Evolutionary conservation across 2,797 vertebrate species (phyloP).

Genomic region (Martes flavigula): DNA sequence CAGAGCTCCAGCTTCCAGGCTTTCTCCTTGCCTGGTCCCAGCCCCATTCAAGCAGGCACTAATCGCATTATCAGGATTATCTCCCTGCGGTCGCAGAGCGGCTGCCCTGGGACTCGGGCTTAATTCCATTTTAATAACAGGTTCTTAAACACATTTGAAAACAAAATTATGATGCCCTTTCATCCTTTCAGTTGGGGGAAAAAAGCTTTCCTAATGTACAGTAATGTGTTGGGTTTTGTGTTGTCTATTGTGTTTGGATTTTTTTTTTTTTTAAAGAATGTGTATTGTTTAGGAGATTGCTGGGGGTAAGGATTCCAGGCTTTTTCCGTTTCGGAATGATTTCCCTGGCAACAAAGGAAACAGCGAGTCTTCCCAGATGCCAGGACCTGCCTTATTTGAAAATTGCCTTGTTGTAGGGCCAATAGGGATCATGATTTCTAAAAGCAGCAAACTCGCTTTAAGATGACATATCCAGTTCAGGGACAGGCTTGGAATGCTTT

Average conservation of each 20-base stretch:
- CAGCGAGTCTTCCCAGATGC: neutral
- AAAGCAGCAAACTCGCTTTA: neutral
- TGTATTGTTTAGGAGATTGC: neutral
- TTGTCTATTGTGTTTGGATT: neutral
- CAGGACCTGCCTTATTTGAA: constrained; percentile 30
- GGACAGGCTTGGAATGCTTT: neutral
- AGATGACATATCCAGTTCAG: neutral
- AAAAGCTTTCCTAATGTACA: neutral
- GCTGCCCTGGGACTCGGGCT: constrained; percentile 67
- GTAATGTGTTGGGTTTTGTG: neutral
- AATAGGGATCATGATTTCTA: neutral
- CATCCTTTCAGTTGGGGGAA: constrained; percentile 53
- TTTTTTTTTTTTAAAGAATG: neutral
- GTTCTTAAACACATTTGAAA: constrained; percentile 79
- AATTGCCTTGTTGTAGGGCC: neutral
- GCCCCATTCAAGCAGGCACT: neutral
- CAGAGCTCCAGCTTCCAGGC: fast-evolving
- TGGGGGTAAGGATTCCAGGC: neutral
- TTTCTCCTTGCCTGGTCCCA: neutral
- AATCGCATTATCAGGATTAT: constrained; percentile 78
- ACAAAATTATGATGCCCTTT: constrained; percentile 77
- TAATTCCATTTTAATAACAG: constrained; percentile 79
- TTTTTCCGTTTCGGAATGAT: constrained; percentile 8
- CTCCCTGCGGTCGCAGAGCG: neutral
- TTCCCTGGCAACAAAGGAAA: constrained; percentile 53